Evolutionary conservation across 2,113 vertebrate species (phyloP).

Genomic region (Pteruthius melanotis): DNA sequence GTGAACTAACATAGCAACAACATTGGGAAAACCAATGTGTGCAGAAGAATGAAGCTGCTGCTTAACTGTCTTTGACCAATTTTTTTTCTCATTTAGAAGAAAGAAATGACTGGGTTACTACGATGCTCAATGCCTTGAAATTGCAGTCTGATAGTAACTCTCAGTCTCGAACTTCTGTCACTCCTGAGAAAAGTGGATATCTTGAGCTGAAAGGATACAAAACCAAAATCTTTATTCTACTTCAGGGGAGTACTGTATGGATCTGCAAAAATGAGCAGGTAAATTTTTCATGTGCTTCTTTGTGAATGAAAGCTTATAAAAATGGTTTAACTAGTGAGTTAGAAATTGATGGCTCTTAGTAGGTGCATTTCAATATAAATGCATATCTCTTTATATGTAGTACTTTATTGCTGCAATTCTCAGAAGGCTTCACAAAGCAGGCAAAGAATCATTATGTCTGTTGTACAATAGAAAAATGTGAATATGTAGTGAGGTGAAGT

Average conservation of each 20-base stretch:
- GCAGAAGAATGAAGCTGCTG: background rate
- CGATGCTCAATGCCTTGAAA: slow-evolving; percentile 78
- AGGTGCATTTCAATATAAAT: slow-evolving; percentile 46
- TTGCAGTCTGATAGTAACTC: slow-evolving; percentile 64
- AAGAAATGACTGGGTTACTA: slow-evolving; percentile 90
- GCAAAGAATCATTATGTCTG: slow-evolving; percentile 11
- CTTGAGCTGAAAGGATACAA: slow-evolving; percentile 93
- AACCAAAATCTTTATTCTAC: slow-evolving; percentile 88
- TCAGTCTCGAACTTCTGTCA: slow-evolving; percentile 60
- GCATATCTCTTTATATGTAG: background rate
- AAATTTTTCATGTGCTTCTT: slow-evolving; percentile 40
- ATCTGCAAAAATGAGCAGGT: slow-evolving; percentile 98
- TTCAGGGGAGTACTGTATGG: slow-evolving; percentile 88
- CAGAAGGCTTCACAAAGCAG: slow-evolving; percentile 6
- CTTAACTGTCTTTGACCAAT: background rate
- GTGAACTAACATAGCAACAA: background rate
- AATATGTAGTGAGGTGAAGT: slow-evolving; percentile 28
- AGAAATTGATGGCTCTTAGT: slow-evolving; percentile 10
- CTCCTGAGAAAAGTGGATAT: slow-evolving; percentile 84
- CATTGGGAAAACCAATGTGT: background rate
- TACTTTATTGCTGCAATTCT: slow-evolving; percentile 21
- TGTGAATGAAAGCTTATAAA: slow-evolving; percentile 39
- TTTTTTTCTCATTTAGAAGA: slow-evolving; percentile 77
- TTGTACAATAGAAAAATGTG: background rate
- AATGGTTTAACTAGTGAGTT: slow-evolving; percentile 25